Percentiles rank a stretch among this genome's conserved stretches.
Conservation (phyloP, 1,140 invertebrate species). For the Procambarus virginalis region DNA sequence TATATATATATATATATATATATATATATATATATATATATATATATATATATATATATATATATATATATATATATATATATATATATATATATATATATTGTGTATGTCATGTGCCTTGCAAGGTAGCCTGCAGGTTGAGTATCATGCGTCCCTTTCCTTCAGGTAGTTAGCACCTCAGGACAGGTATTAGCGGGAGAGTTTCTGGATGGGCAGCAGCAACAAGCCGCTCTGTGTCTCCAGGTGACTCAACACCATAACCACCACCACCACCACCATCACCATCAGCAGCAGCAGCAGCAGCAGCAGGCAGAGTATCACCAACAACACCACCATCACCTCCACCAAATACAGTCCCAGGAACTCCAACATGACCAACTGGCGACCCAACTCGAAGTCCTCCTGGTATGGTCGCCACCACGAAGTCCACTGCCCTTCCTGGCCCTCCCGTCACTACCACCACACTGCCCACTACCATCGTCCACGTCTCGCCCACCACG, state of each 20-base stretch:
- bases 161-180: slow-evolving; percentile 70
- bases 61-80: too few relatives aligned
- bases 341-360: slow-evolving; percentile 41
- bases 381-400: slow-evolving; percentile 30
- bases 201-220: slow-evolving; percentile 38
- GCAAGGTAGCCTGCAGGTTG: slow-evolving; percentile 31
- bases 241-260: slow-evolving; percentile 52
- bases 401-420: slow-evolving; percentile 35
- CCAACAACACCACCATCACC: slow-evolving; percentile 47
- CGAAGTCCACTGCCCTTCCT: slow-evolving; percentile 47
- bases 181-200: slow-evolving; percentile 69
- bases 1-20: too few relatives aligned
- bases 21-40: too few relatives aligned
- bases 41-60: too few relatives aligned
- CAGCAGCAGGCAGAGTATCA: slow-evolving; percentile 33
- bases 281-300: slow-evolving; percentile 36
- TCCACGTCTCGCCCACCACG: slow-evolving; percentile 54
- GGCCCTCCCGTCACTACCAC: slow-evolving; percentile 55
- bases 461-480: slow-evolving; percentile 65
- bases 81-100: too few relatives aligned
- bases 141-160: slow-evolving; percentile 64
- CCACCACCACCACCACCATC: slow-evolving; percentile 23
- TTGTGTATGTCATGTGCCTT: neutral
- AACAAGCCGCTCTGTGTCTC: slow-evolving; percentile 53
- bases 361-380: slow-evolving; percentile 21